A percentile compares a stretch with the other conserved stretches of the same genome.
phyloP scores from a whole-genome alignment of 2,797 vertebrate genomes.

The Morelia viridis region DNA sequence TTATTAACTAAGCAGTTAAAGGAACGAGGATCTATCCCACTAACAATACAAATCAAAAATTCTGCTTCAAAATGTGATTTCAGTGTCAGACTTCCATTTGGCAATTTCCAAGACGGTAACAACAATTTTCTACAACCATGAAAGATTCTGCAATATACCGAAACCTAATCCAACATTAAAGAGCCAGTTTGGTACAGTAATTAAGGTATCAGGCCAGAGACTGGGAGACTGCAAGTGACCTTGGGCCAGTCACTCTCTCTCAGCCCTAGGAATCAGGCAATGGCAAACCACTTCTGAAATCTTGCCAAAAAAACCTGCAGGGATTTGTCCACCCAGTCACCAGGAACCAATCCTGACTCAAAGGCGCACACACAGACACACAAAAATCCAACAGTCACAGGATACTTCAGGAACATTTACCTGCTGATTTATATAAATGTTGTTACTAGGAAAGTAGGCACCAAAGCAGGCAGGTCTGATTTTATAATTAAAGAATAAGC shows the following conservation, averaged over 20 bases:
- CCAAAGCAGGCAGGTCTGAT: neutral
- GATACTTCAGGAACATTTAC: neutral
- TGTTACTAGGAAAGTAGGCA: neutral
- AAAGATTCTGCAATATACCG: neutral
- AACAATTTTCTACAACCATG: neutral
- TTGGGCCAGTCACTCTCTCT: neutral
- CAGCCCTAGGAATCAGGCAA: neutral
- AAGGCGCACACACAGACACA: neutral
- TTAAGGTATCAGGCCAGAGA: neutral
- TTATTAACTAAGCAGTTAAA: neutral
- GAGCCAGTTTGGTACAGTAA: neutral
- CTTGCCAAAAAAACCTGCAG: neutral
- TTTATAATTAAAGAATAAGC: neutral
- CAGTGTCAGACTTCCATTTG: neutral
- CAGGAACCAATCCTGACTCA: neutral
- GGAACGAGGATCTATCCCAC: neutral
- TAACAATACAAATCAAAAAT: neutral
- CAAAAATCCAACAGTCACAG: neutral
- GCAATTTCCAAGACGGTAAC: neutral
- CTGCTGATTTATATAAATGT: neutral
- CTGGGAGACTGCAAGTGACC: neutral
- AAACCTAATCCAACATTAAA: too few relatives aligned
- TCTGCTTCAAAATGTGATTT: neutral
- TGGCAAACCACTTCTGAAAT: neutral
- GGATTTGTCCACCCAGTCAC: neutral